phyloP scores from a whole-genome alignment of 53 echinoderm and acorn worm species.

The Zoroaster sp. region DNA sequence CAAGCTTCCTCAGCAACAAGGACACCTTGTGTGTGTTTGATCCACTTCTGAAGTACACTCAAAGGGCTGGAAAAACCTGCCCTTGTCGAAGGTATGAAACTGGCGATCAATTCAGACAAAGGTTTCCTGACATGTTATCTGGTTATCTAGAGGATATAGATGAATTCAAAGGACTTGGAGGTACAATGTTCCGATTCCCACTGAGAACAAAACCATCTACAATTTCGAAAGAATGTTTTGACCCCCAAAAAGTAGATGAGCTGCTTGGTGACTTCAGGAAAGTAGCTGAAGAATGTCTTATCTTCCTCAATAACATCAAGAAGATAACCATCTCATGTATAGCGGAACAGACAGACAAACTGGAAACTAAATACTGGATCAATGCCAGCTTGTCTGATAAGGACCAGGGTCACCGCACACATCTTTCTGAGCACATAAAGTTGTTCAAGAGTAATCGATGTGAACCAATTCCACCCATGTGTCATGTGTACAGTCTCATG shows the following conservation, averaged over 20 bases:
- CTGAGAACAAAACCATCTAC: slow-evolving; percentile 7
- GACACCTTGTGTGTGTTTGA: slow-evolving; percentile 81
- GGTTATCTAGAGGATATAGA: slow-evolving; percentile 38
- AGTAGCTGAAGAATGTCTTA: slow-evolving; percentile 53
- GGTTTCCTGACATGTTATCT: slow-evolving; percentile 56
- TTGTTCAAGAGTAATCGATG: not conserved
- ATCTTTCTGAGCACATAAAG: slow-evolving; percentile 25
- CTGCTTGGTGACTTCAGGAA: slow-evolving; percentile 1
- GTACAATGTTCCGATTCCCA: slow-evolving; percentile 59
- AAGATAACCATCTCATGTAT: slow-evolving; percentile 74
- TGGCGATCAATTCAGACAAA: not conserved
- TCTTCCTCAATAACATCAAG: slow-evolving; percentile 82
- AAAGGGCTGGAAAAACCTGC: slow-evolving; percentile 13
- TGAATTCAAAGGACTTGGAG: not conserved
- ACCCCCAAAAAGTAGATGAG: not conserved
- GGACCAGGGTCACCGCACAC: not conserved
- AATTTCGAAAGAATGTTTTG: slow-evolving; percentile 4
- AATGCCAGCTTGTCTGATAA: slow-evolving; percentile 41
- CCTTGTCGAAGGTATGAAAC: slow-evolving; percentile 60
- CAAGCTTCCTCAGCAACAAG: slow-evolving; percentile 76
- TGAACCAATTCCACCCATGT: not conserved
- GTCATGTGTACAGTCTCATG: slow-evolving; percentile 1
- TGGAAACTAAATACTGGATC: slow-evolving; percentile 41
- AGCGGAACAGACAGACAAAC: not conserved
- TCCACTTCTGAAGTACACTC: slow-evolving; percentile 65